A percentile compares a stretch with the other conserved stretches of the same genome.
Conservation (phyloP, 2,797 vertebrate species). For the Manis pentadactyla region DNA sequence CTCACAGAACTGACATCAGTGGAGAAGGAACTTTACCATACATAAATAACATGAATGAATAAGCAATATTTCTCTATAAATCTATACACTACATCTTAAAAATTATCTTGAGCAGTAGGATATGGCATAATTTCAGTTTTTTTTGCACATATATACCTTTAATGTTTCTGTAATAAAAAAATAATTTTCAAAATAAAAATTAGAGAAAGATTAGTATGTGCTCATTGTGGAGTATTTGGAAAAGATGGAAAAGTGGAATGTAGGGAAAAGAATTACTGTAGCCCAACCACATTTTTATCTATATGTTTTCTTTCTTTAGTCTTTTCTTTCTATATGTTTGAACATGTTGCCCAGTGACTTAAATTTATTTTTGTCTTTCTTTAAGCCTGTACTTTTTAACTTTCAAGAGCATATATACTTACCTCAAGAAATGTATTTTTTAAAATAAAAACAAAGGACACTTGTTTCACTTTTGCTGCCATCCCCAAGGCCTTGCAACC, state of each 20-base stretch:
- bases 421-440: neutral
- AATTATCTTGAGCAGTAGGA: neutral
- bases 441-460: neutral
- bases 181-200: conserved; percentile 8
- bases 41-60: neutral
- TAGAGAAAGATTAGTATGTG: neutral
- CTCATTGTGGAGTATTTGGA: neutral
- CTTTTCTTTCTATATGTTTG: neutral
- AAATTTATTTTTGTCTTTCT: neutral
- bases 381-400: neutral
- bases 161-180: neutral
- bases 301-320: too few species aligned
- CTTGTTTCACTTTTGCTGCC: neutral
- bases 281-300: neutral
- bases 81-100: neutral
- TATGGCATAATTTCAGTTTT: neutral
- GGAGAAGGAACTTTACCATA: neutral
- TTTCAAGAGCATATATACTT: neutral
- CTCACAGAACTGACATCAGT: neutral
- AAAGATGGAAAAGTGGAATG: neutral
- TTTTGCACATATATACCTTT: neutral
- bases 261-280: neutral
- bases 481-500: neutral
- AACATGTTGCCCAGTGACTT: neutral
- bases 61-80: neutral